phyloP scores from a whole-genome alignment of 2,888 invertebrate species.

The Cryptocheilus praepositus region DNA sequence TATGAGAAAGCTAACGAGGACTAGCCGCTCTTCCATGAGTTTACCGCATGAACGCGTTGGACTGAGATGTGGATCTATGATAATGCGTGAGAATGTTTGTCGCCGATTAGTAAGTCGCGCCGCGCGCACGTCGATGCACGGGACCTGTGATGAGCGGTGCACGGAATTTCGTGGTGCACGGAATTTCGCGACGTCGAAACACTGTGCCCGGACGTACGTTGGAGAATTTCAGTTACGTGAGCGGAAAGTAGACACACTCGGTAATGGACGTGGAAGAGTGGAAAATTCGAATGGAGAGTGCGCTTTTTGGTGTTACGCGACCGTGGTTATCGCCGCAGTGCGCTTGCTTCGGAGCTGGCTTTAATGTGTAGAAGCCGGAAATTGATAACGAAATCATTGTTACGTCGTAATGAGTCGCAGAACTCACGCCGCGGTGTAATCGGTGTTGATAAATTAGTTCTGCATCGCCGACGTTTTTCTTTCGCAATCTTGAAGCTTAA shows the following conservation, averaged over 20 bases:
- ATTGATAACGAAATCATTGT: too few relatives aligned
- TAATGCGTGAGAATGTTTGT: constrained; percentile 10
- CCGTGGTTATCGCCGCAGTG: too few relatives aligned
- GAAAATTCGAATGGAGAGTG: background rate
- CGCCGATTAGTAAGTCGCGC: constrained; percentile 4
- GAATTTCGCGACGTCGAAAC: background rate
- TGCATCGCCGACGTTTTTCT: too few relatives aligned
- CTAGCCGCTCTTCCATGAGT: constrained; percentile 21
- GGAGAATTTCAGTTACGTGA: background rate
- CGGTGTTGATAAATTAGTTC: too few relatives aligned
- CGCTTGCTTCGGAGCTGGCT: background rate
- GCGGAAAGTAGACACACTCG: too few relatives aligned
- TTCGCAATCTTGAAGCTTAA: too few relatives aligned
- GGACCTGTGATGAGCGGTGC: background rate
- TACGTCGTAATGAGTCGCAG: too few relatives aligned
- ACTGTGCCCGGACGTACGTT: background rate
- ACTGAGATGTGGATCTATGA: constrained; percentile 9
- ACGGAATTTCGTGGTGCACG: background rate
- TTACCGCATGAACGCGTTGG: constrained; percentile 6
- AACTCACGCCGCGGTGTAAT: too few relatives aligned
- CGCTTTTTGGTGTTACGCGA: background rate
- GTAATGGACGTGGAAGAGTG: background rate
- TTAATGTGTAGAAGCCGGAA: too few relatives aligned
- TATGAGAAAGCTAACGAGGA: constrained; percentile 30
- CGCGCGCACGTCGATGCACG: background rate